phyloP scores from a whole-genome alignment of 2,113 vertebrate species.

The Ophiodon elongatus region DNA sequence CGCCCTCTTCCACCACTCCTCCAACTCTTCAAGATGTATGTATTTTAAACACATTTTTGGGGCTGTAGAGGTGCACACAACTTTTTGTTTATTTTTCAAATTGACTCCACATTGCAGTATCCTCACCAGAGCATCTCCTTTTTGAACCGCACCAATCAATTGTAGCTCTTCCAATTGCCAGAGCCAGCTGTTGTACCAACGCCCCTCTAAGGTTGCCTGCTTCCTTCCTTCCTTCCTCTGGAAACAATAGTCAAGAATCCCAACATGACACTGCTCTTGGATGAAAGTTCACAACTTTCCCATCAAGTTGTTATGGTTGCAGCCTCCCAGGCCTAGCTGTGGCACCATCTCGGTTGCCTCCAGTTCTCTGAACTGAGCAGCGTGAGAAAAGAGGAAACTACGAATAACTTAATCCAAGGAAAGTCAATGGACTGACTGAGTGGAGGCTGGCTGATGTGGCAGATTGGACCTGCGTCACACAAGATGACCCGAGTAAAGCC shows the following conservation, averaged over 20 bases:
- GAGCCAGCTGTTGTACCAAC: constrained; percentile 50
- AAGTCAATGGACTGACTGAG: not conserved
- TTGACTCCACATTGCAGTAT: constrained; percentile 7
- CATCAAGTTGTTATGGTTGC: constrained; percentile 48
- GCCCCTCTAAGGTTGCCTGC: constrained; percentile 66
- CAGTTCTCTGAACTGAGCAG: constrained; percentile 50
- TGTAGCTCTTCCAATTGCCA: constrained; percentile 51
- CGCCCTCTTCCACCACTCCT: not conserved
- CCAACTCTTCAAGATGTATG: constrained; percentile 10
- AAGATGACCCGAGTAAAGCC: not conserved
- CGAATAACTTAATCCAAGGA: constrained; percentile 15
- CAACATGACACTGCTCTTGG: constrained; percentile 60
- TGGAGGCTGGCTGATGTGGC: constrained; percentile 2
- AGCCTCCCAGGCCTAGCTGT: constrained; percentile 8
- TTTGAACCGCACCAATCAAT: constrained; percentile 13
- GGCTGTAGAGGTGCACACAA: not conserved
- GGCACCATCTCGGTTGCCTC: constrained; percentile 34
- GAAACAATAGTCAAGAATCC: constrained; percentile 64
- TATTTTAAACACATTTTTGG: not conserved
- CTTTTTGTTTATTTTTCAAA: not conserved
- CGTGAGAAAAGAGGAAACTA: constrained; percentile 75
- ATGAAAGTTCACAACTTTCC: constrained; percentile 76
- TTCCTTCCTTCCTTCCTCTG: constrained; percentile 68
- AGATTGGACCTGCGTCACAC: constrained; percentile 25
- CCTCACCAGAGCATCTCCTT: constrained; percentile 22